A percentile compares a stretch with the other conserved stretches of the same genome.
phyloP scores from a whole-genome alignment of 1,140 invertebrate species.

The Camponotus vicinus region DNA sequence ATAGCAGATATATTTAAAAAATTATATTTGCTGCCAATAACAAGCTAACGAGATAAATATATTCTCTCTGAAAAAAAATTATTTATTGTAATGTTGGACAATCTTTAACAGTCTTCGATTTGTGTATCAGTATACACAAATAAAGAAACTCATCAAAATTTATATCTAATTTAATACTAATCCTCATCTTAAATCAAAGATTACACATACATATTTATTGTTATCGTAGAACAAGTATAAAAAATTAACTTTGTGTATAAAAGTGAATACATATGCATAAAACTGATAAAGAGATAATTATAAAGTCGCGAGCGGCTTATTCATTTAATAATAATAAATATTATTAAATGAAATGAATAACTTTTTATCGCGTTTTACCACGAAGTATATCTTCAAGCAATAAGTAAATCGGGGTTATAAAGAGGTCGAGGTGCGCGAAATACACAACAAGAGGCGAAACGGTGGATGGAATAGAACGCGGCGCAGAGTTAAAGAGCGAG shows the following conservation, averaged over 20 bases:
- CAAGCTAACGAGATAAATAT: background rate
- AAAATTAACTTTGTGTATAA: background rate
- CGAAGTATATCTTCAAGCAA: conserved; percentile 3
- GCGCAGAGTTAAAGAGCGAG: conserved; percentile 42
- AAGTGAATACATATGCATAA: background rate
- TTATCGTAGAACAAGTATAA: background rate
- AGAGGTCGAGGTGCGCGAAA: background rate
- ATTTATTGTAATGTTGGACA: background rate
- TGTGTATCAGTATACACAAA: background rate
- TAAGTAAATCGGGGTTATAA: conserved; percentile 13
- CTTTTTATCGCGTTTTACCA: background rate
- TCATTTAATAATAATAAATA: background rate
- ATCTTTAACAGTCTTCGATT: background rate
- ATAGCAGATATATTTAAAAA: conserved; percentile 12
- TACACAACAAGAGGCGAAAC: conserved; percentile 33
- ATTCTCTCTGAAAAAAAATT: background rate
- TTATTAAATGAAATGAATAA: conserved; percentile 5
- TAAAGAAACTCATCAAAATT: background rate
- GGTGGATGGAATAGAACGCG: conserved; percentile 40
- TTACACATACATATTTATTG: background rate
- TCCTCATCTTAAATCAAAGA: background rate
- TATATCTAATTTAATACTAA: background rate
- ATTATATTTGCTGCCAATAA: background rate
- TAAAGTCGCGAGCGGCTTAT: background rate
- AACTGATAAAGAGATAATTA: background rate